Evolutionary conservation across 2,888 invertebrate genomes (phyloP), one percentile per base, ranked within the genome.

Genomic region (Hymenopus coronatus): DNA sequence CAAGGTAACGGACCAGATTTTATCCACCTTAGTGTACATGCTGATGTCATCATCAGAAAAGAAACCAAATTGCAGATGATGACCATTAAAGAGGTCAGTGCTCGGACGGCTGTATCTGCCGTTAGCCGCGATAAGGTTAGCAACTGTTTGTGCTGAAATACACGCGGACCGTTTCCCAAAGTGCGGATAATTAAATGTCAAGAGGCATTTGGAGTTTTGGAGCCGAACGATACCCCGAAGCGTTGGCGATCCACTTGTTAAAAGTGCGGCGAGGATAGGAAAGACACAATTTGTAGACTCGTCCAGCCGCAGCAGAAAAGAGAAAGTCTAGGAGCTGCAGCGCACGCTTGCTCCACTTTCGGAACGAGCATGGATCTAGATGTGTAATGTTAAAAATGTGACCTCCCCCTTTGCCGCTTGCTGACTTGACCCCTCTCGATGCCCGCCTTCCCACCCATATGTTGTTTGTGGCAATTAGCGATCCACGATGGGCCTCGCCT

Each of bases 261-360:
- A 70, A 70, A 70, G 40, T 40, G 40, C 40, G 15, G 54, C 6
- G 54, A 20, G 54, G 20, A 70, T 70, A 70, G 25, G 20, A 70
- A 20, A 70, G 20, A 25, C 1, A 70, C 25, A 70, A 70, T 70
- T 70, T 70, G 54, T 70, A 70, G 54, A 25, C 25, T 70, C 54
- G 54, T 70, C 54, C 54, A 70, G 20, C 54, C 84, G 30, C 54
- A 70, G 86, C 20, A 30, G 86, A 86, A 54, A 86, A 86, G 86
- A 86, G 86, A 86, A 86, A 86, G 86, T 86, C 54, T 70, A 6
- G 54, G 54, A 70, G 54, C 54, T 70, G 54, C 54, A 20, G 20
- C 28, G 86, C 86, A 81, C 86, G 86, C 81, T 86, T 40, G 86
- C 70, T 86, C 86, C 28, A 86, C 86, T 86, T 86, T 70, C 86